phyloP scores from a whole-genome alignment of 2,797 vertebrate species.

The Sebastes trivittatus region DNA sequence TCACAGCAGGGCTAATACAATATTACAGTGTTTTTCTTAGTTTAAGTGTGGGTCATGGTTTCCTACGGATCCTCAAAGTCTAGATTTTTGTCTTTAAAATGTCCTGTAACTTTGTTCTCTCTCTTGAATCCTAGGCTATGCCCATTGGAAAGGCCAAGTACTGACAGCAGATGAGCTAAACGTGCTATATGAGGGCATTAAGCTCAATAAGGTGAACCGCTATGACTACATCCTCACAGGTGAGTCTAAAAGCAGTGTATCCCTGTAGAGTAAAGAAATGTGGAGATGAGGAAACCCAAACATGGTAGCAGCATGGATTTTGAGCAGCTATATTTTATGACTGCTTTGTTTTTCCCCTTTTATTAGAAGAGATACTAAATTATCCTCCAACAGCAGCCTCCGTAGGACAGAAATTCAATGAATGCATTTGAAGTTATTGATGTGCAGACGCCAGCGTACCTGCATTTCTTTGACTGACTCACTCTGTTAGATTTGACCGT shows the following conservation, averaged over 20 bases:
- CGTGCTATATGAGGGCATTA: conserved; percentile 91
- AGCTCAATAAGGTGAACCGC: conserved; percentile 88
- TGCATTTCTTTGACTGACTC: background rate
- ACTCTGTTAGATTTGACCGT: background rate
- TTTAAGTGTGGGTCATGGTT: background rate
- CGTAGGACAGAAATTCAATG: background rate
- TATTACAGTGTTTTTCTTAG: background rate
- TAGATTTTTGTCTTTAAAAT: background rate
- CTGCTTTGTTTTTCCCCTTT: background rate
- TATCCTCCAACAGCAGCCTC: background rate
- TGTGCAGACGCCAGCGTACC: background rate
- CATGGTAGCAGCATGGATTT: too few relatives aligned
- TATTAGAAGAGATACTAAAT: background rate
- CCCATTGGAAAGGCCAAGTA: conserved; percentile 95
- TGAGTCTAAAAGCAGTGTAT: conserved; percentile 53
- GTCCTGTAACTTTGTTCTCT: background rate
- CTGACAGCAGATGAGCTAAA: conserved; percentile 90
- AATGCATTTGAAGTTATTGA: background rate
- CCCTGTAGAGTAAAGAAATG: background rate
- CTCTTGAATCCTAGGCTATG: conserved; percentile 82
- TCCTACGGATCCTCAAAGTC: background rate
- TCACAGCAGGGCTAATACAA: background rate
- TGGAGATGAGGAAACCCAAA: background rate
- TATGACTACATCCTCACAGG: conserved; percentile 96
- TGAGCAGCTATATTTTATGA: background rate